These are phyloP conservation scores for Egretta garzetta DNA, from an alignment of 2,113 vertebrate species.

Conservation along the genomic window DNA sequence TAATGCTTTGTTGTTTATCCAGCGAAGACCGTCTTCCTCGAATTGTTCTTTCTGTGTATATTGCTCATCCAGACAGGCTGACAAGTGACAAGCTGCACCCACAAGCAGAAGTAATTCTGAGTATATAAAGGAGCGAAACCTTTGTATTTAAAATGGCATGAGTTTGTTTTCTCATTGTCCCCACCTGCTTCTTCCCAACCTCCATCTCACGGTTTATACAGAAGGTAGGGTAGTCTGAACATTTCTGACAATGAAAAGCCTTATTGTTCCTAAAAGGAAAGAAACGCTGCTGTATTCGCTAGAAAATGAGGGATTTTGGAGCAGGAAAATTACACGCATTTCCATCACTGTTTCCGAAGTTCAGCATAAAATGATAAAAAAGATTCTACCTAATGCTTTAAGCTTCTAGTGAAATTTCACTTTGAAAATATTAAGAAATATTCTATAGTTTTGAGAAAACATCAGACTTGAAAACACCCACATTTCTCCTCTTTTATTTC, in stretches of 20 bases:
- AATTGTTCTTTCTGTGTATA: constrained; percentile 48
- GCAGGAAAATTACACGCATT: background rate
- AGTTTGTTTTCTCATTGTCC: constrained; percentile 36
- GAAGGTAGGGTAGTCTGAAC: background rate
- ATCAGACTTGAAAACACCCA: constrained; percentile 14
- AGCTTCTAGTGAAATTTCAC: background rate
- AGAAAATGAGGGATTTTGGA: background rate
- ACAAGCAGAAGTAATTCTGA: constrained; percentile 41
- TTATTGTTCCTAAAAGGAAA: background rate
- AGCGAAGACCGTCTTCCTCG: background rate
- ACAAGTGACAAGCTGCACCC: constrained; percentile 51
- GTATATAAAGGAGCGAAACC: constrained; percentile 33
- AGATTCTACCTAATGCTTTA: background rate
- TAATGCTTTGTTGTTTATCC: constrained; percentile 42
- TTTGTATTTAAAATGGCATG: constrained; percentile 27
- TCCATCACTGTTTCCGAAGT: background rate
- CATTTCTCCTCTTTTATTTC: background rate
- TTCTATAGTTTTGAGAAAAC: constrained; percentile 15
- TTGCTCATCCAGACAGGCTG: constrained; percentile 46
- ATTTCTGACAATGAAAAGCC: background rate
- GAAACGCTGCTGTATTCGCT: background rate
- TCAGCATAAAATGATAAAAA: background rate
- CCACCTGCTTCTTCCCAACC: background rate
- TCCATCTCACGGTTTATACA: background rate
- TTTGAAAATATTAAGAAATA: constrained; percentile 17